Evolutionary conservation across 2,113 vertebrate species (phyloP), one percentile per base, ranked within the genome.

Genomic region (Spheniscus mendiculus): DNA sequence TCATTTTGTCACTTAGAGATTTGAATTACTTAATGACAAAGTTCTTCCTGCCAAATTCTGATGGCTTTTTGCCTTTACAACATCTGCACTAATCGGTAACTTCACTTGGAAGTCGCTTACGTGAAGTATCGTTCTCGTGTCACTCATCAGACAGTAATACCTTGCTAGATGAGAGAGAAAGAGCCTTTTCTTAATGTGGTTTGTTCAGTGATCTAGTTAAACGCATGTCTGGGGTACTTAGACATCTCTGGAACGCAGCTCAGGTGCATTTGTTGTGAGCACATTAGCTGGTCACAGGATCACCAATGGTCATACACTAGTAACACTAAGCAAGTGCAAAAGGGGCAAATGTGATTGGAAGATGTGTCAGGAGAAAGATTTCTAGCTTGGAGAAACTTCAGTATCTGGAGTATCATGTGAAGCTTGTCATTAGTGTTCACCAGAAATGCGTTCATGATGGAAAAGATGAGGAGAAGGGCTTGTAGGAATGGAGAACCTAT

Each of bases 21-120:
- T 32, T 32, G 47, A 94, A 74, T 81, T 62, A 66, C 59, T 87
- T 91, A 96, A 89, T 67, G 63, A 74, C 76, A 66, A 71, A 93
- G n/a, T 69, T 93, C 74, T 92, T 87, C 50, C 86, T 96, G 85
- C 71, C 83, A 59, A 78, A 67, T 81, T 62, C 29, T 83, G 67
- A 74, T 84, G 69, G 38, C 70, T 91, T 83, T 82, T 94, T 91
- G 69, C 56, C 63, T 97, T 92, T 67, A 83, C 14, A 83, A 55
- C 21, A 32, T 78, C 79, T 89, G 70, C 27, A 19, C 59, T 94
- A 83, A 95, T 90, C 83, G 77, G 74, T 61, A 95, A 56, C 15
- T 88, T 82, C 53, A 15, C 74, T 87, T 87, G 69, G 50, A 95
- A 87, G 83, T 52, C 2, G 0, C 56, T 94, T 80, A 66, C 6